These are phyloP conservation scores for Lasiurus cinereus DNA, from an alignment of 2,113 vertebrate genomes.

Conservation along the genomic window DNA sequence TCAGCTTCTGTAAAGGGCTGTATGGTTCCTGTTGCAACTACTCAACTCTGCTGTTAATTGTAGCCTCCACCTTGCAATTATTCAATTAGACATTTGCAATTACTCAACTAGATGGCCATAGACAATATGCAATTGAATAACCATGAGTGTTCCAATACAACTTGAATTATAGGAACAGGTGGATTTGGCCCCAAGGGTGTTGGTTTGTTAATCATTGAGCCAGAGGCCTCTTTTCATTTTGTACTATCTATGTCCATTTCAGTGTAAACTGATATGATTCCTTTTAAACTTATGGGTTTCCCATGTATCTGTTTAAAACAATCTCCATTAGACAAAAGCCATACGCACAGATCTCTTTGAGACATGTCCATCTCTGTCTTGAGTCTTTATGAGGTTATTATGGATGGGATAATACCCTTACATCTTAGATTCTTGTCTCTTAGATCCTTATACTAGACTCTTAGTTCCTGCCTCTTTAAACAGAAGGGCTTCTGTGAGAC, in stretches of 20 bases:
- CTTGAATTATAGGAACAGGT: slow-evolving; percentile 10
- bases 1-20: background rate
- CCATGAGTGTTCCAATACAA: background rate
- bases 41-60: background rate
- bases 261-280: slow-evolving; percentile 1
- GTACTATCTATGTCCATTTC: slow-evolving; percentile 1
- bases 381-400: background rate
- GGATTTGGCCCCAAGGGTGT: background rate
- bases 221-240: slow-evolving; percentile 24
- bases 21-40: slow-evolving; percentile 8
- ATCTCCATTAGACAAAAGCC: background rate
- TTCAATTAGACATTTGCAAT: background rate
- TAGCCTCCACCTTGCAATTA: background rate
- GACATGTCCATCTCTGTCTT: slow-evolving; percentile 14
- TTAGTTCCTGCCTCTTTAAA: slow-evolving; percentile 39
- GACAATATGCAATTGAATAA: slow-evolving; percentile 1
- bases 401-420: background rate
- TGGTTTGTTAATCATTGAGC: slow-evolving; percentile 6
- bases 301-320: slow-evolving; percentile 2
- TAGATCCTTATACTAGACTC: slow-evolving; percentile 12
- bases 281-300: slow-evolving; percentile 54
- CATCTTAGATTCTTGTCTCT: background rate
- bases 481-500: background rate
- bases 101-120: background rate
- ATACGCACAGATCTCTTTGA: slow-evolving; percentile 26